A percentile compares a stretch with the other conserved stretches of the same genome.
Conservation (phyloP, 1,140 invertebrate species). For the Diorhabda sublineata region DNA sequence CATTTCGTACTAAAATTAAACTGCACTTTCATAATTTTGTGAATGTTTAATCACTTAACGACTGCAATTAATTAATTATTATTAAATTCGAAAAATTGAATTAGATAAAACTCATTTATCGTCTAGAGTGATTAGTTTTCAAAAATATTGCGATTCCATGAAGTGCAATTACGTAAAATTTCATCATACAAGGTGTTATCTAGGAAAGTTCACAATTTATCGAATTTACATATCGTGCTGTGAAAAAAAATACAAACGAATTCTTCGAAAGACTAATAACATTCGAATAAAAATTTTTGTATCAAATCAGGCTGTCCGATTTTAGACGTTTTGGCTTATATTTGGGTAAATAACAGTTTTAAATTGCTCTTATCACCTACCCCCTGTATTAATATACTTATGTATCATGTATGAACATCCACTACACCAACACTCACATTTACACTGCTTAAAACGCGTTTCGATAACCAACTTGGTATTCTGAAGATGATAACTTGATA, state of each 20-base stretch:
- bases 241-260: conserved; percentile 25
- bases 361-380: too few species aligned
- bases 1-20: neutral
- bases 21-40: neutral
- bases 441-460: too few species aligned
- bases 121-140: conserved; percentile 3
- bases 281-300: too few species aligned
- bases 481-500: too few species aligned
- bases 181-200: neutral
- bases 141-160: conserved; percentile 22
- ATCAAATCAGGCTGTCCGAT: too few species aligned
- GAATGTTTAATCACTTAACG: neutral
- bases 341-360: too few species aligned
- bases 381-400: too few species aligned
- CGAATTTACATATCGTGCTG: conserved; percentile 46
- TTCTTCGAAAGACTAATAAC: too few species aligned
- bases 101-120: neutral
- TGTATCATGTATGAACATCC: too few species aligned
- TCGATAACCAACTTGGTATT: too few species aligned
- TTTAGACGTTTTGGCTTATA: too few species aligned
- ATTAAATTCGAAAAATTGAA: conserved; percentile 5
- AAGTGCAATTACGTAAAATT: conserved; percentile 28
- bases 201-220: conserved; percentile 20
- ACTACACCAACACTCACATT: too few species aligned
- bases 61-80: neutral